Evolutionary conservation across 2,888 invertebrate species (phyloP).

Genomic region (Pecten maximus): DNA sequence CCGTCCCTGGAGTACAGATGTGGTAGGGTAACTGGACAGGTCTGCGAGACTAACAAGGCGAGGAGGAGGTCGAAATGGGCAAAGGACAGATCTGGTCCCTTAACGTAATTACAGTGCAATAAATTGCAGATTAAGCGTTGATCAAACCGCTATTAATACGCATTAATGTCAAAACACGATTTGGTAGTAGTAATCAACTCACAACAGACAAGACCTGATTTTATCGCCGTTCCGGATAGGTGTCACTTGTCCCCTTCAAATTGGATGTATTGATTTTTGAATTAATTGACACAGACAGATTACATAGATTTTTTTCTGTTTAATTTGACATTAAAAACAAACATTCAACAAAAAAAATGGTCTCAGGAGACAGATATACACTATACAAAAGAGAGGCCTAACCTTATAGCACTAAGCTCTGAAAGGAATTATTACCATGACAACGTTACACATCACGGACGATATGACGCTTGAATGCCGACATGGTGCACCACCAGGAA

Average conservation of each 20-base stretch:
- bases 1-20: constrained; percentile 1
- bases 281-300: not conserved
- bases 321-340: not conserved
- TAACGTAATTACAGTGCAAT: constrained; percentile 55
- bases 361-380: too few species aligned
- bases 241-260: not conserved
- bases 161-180: constrained; percentile 51
- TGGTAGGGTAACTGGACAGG: not conserved
- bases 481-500: too few species aligned
- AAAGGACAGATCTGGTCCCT: constrained; percentile 35
- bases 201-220: not conserved
- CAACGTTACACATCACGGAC: too few species aligned
- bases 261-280: not conserved
- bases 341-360: too few species aligned
- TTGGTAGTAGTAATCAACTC: constrained; percentile 13
- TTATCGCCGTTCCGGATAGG: not conserved
- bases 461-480: too few species aligned
- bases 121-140: constrained; percentile 51
- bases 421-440: too few species aligned
- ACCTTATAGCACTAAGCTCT: too few species aligned
- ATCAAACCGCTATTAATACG: constrained; percentile 56
- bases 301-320: not conserved
- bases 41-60: not conserved
- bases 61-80: not conserved
- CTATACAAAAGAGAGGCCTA: too few species aligned